These are phyloP conservation scores for Ditylenchus weischeri DNA, from an alignment of 2,888 invertebrate species.

Conservation along the genomic window DNA sequence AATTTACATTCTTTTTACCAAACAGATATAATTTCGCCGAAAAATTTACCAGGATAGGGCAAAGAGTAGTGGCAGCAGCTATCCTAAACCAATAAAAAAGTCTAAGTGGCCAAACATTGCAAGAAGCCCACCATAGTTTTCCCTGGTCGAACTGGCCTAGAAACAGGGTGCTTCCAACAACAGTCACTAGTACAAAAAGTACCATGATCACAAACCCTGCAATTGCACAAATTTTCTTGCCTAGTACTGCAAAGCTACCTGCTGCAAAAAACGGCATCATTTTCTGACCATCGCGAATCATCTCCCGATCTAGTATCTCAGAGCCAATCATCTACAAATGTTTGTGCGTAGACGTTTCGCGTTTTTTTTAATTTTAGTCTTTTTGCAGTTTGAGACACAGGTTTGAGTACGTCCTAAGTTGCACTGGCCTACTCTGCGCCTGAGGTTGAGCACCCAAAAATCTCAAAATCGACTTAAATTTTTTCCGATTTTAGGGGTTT, in stretches of 20 bases:
- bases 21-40: too few species aligned
- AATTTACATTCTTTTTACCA: too few species aligned
- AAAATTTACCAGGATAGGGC: slow-evolving; percentile 41
- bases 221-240: background rate
- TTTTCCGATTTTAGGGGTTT: too few species aligned
- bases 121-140: slow-evolving; percentile 20
- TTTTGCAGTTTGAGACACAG: too few species aligned
- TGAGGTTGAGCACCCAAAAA: too few species aligned
- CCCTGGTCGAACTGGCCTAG: slow-evolving; percentile 48
- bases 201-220: slow-evolving; percentile 47
- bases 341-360: too few species aligned
- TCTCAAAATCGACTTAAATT: too few species aligned
- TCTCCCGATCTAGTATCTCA: slow-evolving; percentile 54
- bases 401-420: too few species aligned
- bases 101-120: too few species aligned
- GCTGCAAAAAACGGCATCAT: slow-evolving; percentile 56
- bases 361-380: too few species aligned
- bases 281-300: slow-evolving; percentile 53
- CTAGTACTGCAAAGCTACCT: slow-evolving; percentile 16
- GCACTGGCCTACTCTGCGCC: too few species aligned
- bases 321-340: slow-evolving; percentile 47
- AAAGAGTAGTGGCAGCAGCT: slow-evolving; percentile 42
- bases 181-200: slow-evolving; percentile 48
- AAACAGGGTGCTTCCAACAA: slow-evolving; percentile 45
- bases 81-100: slow-evolving; percentile 10